Percentiles rank a stretch among this genome's conserved stretches.
Evolutionary conservation across 1,140 invertebrate genomes (phyloP).

Genomic region (Choristoneura fumiferana): DNA sequence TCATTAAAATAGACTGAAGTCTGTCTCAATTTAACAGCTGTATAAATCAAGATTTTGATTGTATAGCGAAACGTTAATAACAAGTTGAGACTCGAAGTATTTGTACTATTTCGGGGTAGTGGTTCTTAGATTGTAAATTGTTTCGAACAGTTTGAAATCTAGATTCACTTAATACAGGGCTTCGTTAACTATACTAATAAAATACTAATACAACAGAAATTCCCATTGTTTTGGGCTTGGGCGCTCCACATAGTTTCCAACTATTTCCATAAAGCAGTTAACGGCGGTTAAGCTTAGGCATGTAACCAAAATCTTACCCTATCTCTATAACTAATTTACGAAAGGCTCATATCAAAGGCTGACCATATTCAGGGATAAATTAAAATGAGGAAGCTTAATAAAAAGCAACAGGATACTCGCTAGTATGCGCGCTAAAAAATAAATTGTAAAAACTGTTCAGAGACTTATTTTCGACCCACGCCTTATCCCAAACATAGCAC

Average conservation of each 20-base stretch:
- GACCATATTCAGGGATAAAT: conserved; percentile 19
- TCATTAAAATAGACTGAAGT: too few species aligned
- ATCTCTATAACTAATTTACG: conserved; percentile 2
- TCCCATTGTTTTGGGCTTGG: neutral
- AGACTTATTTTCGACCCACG: conserved; percentile 47
- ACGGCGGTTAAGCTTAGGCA: neutral
- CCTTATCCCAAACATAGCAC: conserved; percentile 52
- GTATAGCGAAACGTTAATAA: too few species aligned
- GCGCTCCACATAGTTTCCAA: conserved; percentile 2
- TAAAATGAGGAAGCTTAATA: conserved; percentile 36
- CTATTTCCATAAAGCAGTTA: neutral
- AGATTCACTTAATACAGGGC: neutral
- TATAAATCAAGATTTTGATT: too few species aligned
- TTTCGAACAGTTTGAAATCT: neutral
- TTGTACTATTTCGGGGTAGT: too few species aligned
- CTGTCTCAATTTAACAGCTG: too few species aligned
- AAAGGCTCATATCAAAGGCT: neutral
- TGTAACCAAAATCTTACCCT: neutral
- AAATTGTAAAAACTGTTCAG: conserved; percentile 28
- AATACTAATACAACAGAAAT: neutral
- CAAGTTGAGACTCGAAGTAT: too few species aligned
- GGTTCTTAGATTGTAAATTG: neutral
- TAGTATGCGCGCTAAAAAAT: conserved; percentile 52
- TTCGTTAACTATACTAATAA: neutral
- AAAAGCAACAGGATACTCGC: conserved; percentile 33